Evolutionary conservation across 2,113 vertebrate species (phyloP).

Genomic region (Nycticorax nycticorax): DNA sequence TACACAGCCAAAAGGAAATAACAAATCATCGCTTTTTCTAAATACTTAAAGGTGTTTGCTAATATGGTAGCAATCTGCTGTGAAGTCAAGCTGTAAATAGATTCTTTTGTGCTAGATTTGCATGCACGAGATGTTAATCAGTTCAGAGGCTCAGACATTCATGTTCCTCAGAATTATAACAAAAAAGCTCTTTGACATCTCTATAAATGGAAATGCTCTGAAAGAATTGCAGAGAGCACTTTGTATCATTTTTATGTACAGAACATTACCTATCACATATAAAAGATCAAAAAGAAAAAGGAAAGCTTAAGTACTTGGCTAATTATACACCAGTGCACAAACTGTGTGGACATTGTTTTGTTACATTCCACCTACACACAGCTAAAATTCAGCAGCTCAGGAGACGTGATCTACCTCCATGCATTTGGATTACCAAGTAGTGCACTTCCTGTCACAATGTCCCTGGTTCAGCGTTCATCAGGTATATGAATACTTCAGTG

Average conservation of each 20-base stretch:
- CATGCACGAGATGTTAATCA: constrained; percentile 51
- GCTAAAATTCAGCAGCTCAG: not conserved
- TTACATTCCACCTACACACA: not conserved
- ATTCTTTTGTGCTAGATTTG: constrained; percentile 55
- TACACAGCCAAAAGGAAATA: constrained; percentile 17
- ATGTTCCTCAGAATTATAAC: constrained; percentile 29
- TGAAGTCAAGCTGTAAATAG: constrained; percentile 70
- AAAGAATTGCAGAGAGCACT: not conserved
- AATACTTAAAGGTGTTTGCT: constrained; percentile 68
- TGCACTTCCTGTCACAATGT: not conserved
- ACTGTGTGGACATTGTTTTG: not conserved
- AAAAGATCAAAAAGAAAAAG: constrained; percentile 19
- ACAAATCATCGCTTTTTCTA: constrained; percentile 54
- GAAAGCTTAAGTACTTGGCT: not conserved
- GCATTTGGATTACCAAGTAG: not conserved
- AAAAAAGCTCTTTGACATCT: constrained; percentile 34
- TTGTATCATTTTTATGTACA: constrained; percentile 14
- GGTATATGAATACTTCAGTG: not conserved
- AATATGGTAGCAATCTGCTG: constrained; percentile 59
- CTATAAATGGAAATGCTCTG: constrained; percentile 36
- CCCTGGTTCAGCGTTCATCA: not conserved
- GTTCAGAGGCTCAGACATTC: constrained; percentile 48
- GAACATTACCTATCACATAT: not conserved
- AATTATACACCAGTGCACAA: not conserved
- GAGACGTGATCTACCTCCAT: not conserved